Evolutionary conservation across 2,888 invertebrate genomes (phyloP).

Genomic region (Cerastis rubricosa): DNA sequence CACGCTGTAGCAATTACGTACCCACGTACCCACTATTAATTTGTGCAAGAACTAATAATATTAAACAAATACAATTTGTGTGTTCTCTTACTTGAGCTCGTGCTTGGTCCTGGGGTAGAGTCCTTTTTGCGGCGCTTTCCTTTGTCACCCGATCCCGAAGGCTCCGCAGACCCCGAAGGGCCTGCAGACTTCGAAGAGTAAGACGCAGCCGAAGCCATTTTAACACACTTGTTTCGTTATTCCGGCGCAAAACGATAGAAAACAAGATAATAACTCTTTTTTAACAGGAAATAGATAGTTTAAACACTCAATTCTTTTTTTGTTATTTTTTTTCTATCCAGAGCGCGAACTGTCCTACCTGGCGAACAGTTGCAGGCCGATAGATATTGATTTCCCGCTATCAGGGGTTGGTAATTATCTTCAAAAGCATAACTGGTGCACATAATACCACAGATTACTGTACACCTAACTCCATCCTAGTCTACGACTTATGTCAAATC

Average conservation of each 20-base stretch:
- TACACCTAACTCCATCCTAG: neutral
- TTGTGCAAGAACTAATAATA: constrained; percentile 15
- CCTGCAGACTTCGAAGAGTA: neutral
- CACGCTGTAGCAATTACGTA: no score
- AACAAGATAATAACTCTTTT: neutral
- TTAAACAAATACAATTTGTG: neutral
- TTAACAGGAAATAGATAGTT: neutral
- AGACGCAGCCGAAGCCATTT: neutral
- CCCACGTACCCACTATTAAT: constrained; percentile 17
- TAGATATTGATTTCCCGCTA: constrained; percentile 5
- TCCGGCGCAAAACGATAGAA: neutral
- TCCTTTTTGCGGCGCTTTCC: neutral
- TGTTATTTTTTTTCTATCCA: neutral
- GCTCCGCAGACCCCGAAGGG: neutral
- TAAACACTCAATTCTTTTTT: neutral
- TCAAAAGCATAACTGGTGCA: constrained; percentile 12
- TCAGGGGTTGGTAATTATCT: neutral
- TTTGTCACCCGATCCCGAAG: neutral
- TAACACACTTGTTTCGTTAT: neutral
- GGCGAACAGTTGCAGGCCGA: neutral
- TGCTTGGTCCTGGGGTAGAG: neutral
- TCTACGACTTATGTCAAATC: neutral
- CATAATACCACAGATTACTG: no score
- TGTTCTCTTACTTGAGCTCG: constrained; percentile 2
- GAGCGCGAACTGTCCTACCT: neutral